Base-by-base conservation (phyloP, 2,113 vertebrate species). In the Colinus virginianus region DNA sequence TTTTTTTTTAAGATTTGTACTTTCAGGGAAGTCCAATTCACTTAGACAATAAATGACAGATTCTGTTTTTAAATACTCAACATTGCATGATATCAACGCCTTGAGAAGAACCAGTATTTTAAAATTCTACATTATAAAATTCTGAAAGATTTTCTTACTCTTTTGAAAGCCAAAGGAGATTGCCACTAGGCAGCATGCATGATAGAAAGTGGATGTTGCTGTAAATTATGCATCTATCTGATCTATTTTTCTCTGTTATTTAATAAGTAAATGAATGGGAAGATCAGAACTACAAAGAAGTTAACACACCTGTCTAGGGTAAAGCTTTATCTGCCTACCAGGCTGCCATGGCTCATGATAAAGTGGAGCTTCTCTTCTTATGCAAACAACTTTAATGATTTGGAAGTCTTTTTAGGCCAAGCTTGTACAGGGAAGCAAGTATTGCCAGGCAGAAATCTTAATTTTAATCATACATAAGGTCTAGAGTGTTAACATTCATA, bases 241-340 rank as follows among this genome's bases (percentile, higher is more conserved):
- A 72, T 83, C 78, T 90, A 40, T 93, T 96, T 92, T 46, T 85
- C 67, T 89, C 61, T 88, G 62, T 40, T 81, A 45, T 93, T 97
- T 93, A 90, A 95, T 94, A 94, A 94, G 36, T 72, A 94, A 97
- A 93, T 77, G 88, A 95, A 90, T 11, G 1, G 80, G 49, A 43
- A 78, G 77, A 90, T 94, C 63, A 92, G 66, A 93, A 59, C 62
- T 96, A 70, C 88, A 93, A 91, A 80, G 64, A 85, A 87, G 71
- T 87, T 90, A 96, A 83, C 68, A 62, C 46, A 85, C 36, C 11
- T 68, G 56, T 90, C 62, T 91, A 13, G 21, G 42, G 84, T 90
- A 94, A 87, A 94, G 86, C 59, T 96, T 97, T 95, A 82, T 96
- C 93, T 95, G 63, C 49, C 78, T 91, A 78, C 94, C 72, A 90